These are phyloP conservation scores for Alcis repandata DNA, from an alignment of 2,888 invertebrate genomes.

Conservation along the genomic window DNA sequence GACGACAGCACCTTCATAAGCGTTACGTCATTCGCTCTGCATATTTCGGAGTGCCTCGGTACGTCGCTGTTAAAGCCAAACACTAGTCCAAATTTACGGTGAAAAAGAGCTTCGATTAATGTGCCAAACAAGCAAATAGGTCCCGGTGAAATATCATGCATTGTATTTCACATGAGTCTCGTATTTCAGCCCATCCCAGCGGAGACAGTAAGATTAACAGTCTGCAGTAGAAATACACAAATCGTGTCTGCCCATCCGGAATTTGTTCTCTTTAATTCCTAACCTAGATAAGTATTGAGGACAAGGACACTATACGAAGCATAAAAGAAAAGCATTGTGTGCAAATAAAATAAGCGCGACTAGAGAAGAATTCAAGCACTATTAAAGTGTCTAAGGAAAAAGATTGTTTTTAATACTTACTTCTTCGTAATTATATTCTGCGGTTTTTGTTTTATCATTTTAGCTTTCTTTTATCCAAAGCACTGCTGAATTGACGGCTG, in stretches of 20 bases:
- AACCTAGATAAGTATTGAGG: constrained; percentile 37
- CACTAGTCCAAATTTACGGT: neutral
- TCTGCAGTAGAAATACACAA: constrained; percentile 52
- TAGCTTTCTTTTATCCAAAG: too few relatives aligned
- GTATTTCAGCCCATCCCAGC: constrained; percentile 29
- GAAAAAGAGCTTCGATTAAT: constrained; percentile 11
- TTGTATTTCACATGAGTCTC: constrained; percentile 26
- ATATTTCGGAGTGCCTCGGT: too few relatives aligned
- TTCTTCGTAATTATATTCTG: too few relatives aligned
- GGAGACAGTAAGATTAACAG: constrained; percentile 53
- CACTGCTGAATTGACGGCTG: too few relatives aligned
- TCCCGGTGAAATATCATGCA: constrained; percentile 24
- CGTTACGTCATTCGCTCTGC: too few relatives aligned
- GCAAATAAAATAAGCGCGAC: neutral
- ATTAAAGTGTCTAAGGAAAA: too few relatives aligned
- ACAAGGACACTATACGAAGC: constrained; percentile 32
- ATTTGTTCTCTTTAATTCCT: constrained; percentile 52
- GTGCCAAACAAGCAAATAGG: constrained; percentile 20
- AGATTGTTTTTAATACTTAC: too few relatives aligned
- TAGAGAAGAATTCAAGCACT: too few relatives aligned
- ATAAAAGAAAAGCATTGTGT: too few relatives aligned
- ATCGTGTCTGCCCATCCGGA: constrained; percentile 52
- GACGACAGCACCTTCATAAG: too few relatives aligned
- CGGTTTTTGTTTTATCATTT: too few relatives aligned
- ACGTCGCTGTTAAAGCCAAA: too few relatives aligned